These are phyloP conservation scores for Petrocephalus microphthalmus DNA, from an alignment of 2,113 vertebrate species.

Conservation along the genomic window DNA sequence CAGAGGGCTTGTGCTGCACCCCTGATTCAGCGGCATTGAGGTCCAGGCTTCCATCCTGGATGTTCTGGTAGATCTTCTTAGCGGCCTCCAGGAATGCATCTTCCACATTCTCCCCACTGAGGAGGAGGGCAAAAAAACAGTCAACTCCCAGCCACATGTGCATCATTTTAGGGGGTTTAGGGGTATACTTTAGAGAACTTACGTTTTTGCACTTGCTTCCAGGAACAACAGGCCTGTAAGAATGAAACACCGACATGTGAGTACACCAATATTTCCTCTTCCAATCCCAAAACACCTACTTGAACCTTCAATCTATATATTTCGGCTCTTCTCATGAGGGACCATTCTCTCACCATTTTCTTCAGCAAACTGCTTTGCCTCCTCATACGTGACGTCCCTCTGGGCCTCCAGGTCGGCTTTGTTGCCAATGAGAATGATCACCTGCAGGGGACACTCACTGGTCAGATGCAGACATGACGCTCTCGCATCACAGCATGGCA, in stretches of 20 bases:
- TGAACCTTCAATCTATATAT: background rate
- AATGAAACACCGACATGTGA: conserved; percentile 19
- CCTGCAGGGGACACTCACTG: conserved; percentile 57
- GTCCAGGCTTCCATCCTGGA: conserved; percentile 97
- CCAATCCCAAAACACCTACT: background rate
- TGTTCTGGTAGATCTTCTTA: conserved; percentile 99
- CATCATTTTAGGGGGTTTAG: background rate
- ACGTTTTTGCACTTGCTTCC: conserved; percentile 99
- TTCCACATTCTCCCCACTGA: conserved; percentile 93
- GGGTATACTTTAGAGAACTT: conserved; percentile 53
- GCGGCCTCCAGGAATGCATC: conserved; percentile 96
- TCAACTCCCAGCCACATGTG: background rate
- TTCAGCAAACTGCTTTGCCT: conserved; percentile 98
- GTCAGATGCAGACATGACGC: background rate
- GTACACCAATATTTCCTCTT: background rate
- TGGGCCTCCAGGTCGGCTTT: conserved; percentile 97
- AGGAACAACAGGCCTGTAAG: conserved; percentile 86
- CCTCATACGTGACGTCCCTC: conserved; percentile 95
- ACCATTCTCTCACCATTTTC: conserved; percentile 78
- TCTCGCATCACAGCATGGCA: background rate
- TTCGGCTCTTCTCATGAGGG: background rate
- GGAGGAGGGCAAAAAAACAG: background rate
- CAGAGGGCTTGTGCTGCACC: conserved; percentile 96
- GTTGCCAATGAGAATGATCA: conserved; percentile 99
- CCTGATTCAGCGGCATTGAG: conserved; percentile 96